Conservation (phyloP, 2,113 vertebrate genomes). For the Nymphicus hollandicus region DNA sequence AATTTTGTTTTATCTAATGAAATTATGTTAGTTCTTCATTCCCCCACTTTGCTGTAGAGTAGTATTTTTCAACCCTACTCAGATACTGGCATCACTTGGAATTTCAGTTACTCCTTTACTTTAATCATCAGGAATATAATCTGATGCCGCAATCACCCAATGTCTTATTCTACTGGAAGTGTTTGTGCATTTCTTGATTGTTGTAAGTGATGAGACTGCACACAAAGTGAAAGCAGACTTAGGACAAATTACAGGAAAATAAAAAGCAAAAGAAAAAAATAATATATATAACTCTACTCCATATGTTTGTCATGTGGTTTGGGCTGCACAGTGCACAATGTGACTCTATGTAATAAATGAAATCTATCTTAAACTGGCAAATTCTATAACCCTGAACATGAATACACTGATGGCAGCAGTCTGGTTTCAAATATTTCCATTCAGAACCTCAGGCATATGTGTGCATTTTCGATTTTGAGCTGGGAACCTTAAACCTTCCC, state of each 20-base stretch:
- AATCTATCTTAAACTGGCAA: not conserved
- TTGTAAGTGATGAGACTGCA: not conserved
- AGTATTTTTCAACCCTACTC: not conserved
- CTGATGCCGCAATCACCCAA: not conserved
- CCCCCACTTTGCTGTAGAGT: not conserved
- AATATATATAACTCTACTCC: not conserved
- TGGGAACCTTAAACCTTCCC: not conserved
- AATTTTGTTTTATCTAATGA: not conserved
- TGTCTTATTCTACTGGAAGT: not conserved
- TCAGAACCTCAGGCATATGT: not conserved
- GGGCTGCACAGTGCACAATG: not conserved
- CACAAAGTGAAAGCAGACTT: not conserved
- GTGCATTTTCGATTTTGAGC: not conserved
- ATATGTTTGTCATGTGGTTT: not conserved
- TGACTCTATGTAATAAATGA: not conserved
- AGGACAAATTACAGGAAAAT: not conserved
- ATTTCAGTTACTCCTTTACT: not conserved
- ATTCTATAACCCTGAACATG: not conserved
- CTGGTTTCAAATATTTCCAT: not conserved
- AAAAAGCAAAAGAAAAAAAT: not conserved
- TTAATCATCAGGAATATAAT: not conserved
- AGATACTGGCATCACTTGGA: not conserved
- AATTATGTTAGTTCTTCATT: not conserved
- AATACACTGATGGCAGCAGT: not conserved
- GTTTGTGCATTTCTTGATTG: not conserved